These are phyloP conservation scores for Bubo bubo DNA, from an alignment of 2,113 vertebrate genomes.

Conservation along the genomic window DNA sequence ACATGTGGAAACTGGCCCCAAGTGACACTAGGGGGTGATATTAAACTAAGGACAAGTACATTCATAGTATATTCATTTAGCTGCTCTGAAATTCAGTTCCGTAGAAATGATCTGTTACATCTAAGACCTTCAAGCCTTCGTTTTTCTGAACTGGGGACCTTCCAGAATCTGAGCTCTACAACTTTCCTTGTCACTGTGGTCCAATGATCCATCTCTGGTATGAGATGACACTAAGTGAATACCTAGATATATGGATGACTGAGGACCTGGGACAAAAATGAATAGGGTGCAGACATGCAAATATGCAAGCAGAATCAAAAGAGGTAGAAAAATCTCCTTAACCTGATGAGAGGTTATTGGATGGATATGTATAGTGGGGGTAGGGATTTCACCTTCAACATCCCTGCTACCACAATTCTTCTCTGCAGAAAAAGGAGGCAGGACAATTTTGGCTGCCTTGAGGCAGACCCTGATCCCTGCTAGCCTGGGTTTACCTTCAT, in stretches of 20 bases:
- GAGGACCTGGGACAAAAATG: background rate
- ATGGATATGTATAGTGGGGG: background rate
- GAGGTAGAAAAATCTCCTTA: background rate
- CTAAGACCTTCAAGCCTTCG: background rate
- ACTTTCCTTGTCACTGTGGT: background rate
- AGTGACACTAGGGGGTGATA: background rate
- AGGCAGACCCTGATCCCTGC: background rate
- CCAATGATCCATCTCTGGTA: background rate
- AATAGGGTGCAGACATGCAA: background rate
- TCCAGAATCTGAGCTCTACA: background rate
- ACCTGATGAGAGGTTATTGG: background rate
- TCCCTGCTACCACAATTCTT: background rate
- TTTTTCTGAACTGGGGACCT: background rate
- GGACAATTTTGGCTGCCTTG: background rate
- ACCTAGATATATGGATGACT: background rate
- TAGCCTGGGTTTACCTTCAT: background rate
- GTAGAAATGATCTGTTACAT: background rate
- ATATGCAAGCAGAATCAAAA: background rate
- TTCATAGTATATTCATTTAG: background rate
- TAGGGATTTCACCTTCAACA: background rate
- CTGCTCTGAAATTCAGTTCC: background rate
- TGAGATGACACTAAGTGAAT: background rate
- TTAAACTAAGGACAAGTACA: background rate
- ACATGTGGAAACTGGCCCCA: background rate
- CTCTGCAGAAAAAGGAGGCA: background rate